A percentile compares a stretch with the other conserved stretches of the same genome.
These are phyloP conservation scores for Stenchaetothrips biformis DNA, from an alignment of 2,888 invertebrate genomes.

Conservation along the genomic window DNA sequence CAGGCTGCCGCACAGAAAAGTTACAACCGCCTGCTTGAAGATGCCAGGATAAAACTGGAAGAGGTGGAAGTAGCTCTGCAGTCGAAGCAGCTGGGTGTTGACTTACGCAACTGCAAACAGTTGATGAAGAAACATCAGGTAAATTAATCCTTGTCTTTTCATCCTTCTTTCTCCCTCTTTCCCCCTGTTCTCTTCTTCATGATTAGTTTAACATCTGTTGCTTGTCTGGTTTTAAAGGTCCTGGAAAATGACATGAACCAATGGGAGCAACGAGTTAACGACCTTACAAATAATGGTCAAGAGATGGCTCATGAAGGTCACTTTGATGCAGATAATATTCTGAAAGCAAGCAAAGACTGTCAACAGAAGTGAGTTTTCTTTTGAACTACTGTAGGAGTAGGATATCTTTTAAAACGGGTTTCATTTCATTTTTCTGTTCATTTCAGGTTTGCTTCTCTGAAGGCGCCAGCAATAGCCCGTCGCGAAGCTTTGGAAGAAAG, in stretches of 20 bases:
- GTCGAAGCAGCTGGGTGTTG: constrained; percentile 79
- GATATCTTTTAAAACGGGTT: not conserved
- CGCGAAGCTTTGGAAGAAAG: constrained; percentile 78
- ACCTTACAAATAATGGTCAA: constrained; percentile 72
- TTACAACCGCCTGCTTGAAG: constrained; percentile 76
- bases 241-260: constrained; percentile 79
- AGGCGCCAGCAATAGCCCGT: constrained; percentile 65
- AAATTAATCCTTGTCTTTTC: not conserved
- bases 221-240: constrained; percentile 45
- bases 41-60: constrained; percentile 77
- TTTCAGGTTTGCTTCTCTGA: constrained; percentile 59
- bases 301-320: constrained; percentile 92
- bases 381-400: not conserved
- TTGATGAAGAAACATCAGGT: constrained; percentile 84
- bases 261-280: constrained; percentile 76
- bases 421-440: constrained; percentile 20
- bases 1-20: constrained; percentile 80
- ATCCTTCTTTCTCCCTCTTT: not conserved
- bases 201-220: too few species aligned
- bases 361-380: constrained; percentile 53
- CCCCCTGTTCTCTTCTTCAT: not conserved
- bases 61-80: constrained; percentile 76
- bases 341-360: constrained; percentile 68
- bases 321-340: constrained; percentile 85
- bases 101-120: constrained; percentile 86